Conservation (phyloP, 2,113 vertebrate species). For the Ardeotis arabs region DNA sequence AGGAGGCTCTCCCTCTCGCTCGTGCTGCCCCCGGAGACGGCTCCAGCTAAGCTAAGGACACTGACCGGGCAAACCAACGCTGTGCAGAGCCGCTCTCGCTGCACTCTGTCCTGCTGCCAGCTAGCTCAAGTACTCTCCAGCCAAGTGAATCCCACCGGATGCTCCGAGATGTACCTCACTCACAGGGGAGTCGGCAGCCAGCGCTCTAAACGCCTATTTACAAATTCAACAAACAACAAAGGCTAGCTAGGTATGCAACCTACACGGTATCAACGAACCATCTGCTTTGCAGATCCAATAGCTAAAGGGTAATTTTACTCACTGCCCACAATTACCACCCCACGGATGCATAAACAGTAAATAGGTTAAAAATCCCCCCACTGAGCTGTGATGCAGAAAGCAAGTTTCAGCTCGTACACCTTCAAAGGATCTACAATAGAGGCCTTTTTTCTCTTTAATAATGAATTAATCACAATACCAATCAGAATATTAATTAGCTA, state of each 20-base stretch:
- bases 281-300: background rate
- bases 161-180: fast-evolving
- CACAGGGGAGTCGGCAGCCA: fast-evolving
- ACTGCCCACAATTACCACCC: constrained; percentile 1
- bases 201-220: background rate
- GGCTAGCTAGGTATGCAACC: background rate
- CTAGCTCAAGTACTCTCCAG: background rate
- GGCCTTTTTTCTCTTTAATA: background rate
- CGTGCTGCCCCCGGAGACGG: background rate
- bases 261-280: background rate
- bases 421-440: background rate
- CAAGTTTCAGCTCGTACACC: background rate
- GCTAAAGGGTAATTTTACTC: background rate
- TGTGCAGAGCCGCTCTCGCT: background rate
- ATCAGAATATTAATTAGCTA: background rate
- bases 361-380: background rate
- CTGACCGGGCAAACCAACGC: fast-evolving
- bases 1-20: background rate
- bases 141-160: fast-evolving
- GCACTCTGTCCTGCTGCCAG: background rate
- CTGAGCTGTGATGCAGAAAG: background rate
- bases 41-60: background rate
- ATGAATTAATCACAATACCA: background rate
- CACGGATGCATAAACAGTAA: background rate
- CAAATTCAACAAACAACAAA: fast-evolving